These are phyloP conservation scores for Xenopus tropicalis DNA, from an alignment of 2,113 vertebrate species.

Conservation along the genomic window DNA sequence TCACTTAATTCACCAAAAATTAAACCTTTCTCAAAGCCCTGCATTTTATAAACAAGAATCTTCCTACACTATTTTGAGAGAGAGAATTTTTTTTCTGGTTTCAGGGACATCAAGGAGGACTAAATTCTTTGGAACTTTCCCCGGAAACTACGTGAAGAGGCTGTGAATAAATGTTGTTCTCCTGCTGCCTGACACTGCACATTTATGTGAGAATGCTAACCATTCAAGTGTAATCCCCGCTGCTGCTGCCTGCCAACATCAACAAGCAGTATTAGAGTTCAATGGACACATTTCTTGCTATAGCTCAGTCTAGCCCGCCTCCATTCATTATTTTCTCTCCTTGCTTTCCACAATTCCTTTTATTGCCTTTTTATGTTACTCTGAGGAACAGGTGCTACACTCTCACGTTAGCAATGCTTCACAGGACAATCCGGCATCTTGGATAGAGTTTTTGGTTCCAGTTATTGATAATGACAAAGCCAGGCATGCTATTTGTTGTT, in stretches of 20 bases:
- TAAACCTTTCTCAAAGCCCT: no score
- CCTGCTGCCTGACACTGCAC: conserved; percentile 66
- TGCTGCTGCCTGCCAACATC: conserved; percentile 53
- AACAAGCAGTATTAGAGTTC: conserved; percentile 55
- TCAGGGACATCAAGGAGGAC: conserved; percentile 95
- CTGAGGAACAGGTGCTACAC: not conserved
- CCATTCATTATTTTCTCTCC: conserved; percentile 1
- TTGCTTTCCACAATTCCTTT: conserved; percentile 4
- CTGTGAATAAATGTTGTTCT: conserved; percentile 75
- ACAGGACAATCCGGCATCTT: not conserved
- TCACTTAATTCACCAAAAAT: no score
- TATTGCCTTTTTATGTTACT: not conserved
- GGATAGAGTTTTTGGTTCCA: not conserved
- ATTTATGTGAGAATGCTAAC: conserved; percentile 61
- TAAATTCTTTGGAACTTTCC: conserved; percentile 97
- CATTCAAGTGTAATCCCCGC: conserved; percentile 50
- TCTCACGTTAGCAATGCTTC: not conserved
- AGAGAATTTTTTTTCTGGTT: conserved; percentile 55
- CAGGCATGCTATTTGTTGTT: no score
- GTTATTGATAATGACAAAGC: not conserved
- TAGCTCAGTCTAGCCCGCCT: conserved; percentile 13
- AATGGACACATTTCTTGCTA: not conserved
- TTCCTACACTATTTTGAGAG: no score
- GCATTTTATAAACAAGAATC: no score
- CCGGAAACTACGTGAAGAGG: conserved; percentile 97